These are phyloP conservation scores for Anthopleura sola DNA, from an alignment of 64 coral and sea anemone genomes.

Conservation along the genomic window DNA sequence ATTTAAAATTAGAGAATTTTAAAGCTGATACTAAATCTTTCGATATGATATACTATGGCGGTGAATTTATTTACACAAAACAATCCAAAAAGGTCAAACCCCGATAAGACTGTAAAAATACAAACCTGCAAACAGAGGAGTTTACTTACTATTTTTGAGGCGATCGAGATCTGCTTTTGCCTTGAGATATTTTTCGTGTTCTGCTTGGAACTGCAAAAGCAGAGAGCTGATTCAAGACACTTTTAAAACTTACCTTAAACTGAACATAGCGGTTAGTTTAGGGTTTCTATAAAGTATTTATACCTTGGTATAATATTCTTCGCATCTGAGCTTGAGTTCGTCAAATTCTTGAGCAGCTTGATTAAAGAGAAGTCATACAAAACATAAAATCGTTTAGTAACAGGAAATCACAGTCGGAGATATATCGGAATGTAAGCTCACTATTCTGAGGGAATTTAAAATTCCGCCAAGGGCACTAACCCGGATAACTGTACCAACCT, in stretches of 20 bases:
- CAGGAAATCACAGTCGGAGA: neutral
- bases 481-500: neutral
- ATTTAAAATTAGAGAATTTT: neutral
- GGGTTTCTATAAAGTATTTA: neutral
- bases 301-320: slow-evolving; percentile 53
- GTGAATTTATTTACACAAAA: neutral
- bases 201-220: slow-evolving; percentile 14
- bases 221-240: neutral
- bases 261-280: neutral
- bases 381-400: slow-evolving; percentile 24
- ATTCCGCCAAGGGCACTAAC: neutral
- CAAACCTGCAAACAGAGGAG: neutral
- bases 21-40: neutral
- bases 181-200: slow-evolving; percentile 46
- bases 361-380: slow-evolving; percentile 5
- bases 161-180: slow-evolving; percentile 54
- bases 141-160: slow-evolving; percentile 50
- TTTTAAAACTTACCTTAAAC: neutral
- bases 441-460: neutral
- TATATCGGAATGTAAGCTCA: neutral
- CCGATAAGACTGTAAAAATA: neutral
- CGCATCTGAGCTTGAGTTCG: slow-evolving; percentile 36
- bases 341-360: slow-evolving; percentile 57
- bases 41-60: neutral
- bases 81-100: slow-evolving; percentile 1